Percentiles rank a stretch among this genome's conserved stretches.
These are phyloP conservation scores for Streptopelia turtur DNA, from an alignment of 2,797 vertebrate species.

Conservation along the genomic window DNA sequence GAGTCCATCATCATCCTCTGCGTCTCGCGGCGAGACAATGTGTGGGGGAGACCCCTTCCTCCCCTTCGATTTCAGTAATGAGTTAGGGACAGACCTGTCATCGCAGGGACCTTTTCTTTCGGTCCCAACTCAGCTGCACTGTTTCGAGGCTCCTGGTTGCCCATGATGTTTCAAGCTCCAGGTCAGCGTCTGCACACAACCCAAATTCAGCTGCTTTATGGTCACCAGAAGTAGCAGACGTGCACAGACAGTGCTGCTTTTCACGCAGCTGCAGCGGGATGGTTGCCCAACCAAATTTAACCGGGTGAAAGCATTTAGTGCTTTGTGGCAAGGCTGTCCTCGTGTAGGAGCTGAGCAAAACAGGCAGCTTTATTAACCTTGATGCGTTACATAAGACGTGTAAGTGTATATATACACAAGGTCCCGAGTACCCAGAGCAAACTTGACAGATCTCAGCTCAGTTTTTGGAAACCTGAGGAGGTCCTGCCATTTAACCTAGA, in stretches of 20 bases:
- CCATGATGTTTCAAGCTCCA: background rate
- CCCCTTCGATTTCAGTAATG: background rate
- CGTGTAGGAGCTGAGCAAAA: rapidly evolving
- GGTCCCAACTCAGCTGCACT: rapidly evolving
- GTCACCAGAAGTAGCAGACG: background rate
- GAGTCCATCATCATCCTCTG: slow-evolving; percentile 36
- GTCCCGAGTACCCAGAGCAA: rapidly evolving
- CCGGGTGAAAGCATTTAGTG: rapidly evolving
- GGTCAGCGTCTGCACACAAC: too few species aligned
- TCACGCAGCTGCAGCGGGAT: rapidly evolving
- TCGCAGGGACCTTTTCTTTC: background rate
- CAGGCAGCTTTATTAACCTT: background rate
- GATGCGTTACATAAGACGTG: rapidly evolving
- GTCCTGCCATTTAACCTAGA: background rate
- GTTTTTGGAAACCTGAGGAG: background rate
- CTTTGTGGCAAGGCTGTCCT: background rate
- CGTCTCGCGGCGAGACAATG: rapidly evolving
- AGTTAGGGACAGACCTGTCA: background rate
- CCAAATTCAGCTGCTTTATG: background rate
- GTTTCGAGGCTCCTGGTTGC: background rate
- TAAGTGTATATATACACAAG: background rate
- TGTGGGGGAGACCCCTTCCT: background rate
- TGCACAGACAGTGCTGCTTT: background rate
- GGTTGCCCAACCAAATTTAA: background rate
- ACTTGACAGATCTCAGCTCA: background rate